Evolutionary conservation across 2,797 vertebrate species (phyloP), one percentile per base, ranked within the genome.

Genomic region (Monodelphis domestica): DNA sequence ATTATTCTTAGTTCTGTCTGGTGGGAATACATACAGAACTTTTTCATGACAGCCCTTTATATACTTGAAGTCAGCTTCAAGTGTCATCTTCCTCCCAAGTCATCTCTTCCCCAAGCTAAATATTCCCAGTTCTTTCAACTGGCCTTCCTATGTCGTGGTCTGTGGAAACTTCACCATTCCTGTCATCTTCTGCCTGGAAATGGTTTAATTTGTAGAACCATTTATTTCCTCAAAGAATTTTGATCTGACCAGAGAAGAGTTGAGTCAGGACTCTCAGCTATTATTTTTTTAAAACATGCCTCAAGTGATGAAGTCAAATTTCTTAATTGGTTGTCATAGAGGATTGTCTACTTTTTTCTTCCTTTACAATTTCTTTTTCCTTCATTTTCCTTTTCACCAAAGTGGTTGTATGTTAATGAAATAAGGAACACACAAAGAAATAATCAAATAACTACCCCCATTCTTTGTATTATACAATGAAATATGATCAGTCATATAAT

Each of bases 321-420:
- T 70, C n/a, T 38, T 70, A 70, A 70, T 38, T 70, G 17, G 17
- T 15, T 21, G 28, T 88, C 57, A 21, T 5, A 15, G n/a, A 84
- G 51, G n/a, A 5, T 1, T 63, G 45, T 50, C 38, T 91, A 90
- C 90, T 50, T 1, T 95, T 92, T 92, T 5, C 84, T 96, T 89
- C 94, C 93, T 94, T n/a, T 0, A 5, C 12, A 0, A 33, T 90
- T 95, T 92, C 45, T 95, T 94, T 30, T 50, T 92, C 87, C 53
- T 63, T 38, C 91, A 84, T 70, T 63, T 84, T 78, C 54, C 53
- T 91, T 93, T 38, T 14, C 38, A 96, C 90, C 93, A 91, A 95
- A 92, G 55, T 1, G 5, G 24, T 90, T 53, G 29, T 78, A 54
- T 87, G 91, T 93, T 92, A 87, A 94, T 4, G n/a, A 96, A 94